These are phyloP conservation scores for Columba janthina DNA, from an alignment of 2,113 vertebrate species.

Conservation along the genomic window DNA sequence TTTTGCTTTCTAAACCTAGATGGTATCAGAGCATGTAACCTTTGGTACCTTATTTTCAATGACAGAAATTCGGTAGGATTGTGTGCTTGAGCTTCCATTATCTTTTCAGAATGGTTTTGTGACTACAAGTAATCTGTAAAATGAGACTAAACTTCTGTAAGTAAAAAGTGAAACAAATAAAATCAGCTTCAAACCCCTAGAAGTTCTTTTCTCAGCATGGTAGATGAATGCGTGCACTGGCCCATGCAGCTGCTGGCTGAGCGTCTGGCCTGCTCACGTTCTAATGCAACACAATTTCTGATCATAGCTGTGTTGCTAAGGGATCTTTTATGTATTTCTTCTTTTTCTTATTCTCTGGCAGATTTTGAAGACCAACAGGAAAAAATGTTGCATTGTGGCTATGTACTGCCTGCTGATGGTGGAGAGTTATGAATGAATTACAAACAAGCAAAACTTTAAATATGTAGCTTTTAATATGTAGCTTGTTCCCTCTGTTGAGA, in stretches of 20 bases:
- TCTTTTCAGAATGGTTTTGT: not conserved
- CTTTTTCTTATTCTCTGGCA: not conserved
- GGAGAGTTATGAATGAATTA: not conserved
- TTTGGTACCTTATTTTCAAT: not conserved
- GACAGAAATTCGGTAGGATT: not conserved
- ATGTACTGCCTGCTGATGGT: not conserved
- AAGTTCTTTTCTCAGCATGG: not conserved
- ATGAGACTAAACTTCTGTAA: not conserved
- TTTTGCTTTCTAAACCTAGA: not conserved
- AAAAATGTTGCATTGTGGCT: not conserved
- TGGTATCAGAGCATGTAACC: not conserved
- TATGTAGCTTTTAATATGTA: not conserved
- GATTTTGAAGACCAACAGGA: not conserved
- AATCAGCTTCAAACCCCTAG: not conserved
- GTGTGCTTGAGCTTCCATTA: not conserved
- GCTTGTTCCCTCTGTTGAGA: not conserved
- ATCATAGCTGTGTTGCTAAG: constrained; percentile 21
- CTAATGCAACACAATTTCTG: constrained; percentile 20
- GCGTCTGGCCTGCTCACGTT: not conserved
- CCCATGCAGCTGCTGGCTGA: not conserved
- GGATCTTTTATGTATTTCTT: not conserved
- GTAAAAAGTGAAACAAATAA: not conserved
- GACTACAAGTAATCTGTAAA: not conserved
- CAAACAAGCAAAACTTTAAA: not conserved
- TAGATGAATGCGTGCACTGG: not conserved